Percentiles rank a stretch among this genome's conserved stretches.
These are phyloP conservation scores for Brachypalpus laphriformis DNA, from an alignment of 2,888 invertebrate species.

Conservation along the genomic window DNA sequence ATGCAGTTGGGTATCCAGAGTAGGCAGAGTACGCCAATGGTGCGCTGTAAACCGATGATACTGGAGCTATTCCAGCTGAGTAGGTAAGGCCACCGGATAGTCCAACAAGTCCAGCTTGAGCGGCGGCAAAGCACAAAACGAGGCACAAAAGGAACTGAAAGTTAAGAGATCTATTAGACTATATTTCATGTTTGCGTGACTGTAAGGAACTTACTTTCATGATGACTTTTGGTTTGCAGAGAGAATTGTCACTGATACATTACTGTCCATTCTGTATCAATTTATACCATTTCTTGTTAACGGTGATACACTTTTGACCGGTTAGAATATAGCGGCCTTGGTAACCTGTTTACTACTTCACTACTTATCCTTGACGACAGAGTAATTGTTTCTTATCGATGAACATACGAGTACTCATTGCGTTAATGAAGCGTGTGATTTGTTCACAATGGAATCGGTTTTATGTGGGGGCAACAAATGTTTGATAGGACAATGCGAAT, in stretches of 20 bases:
- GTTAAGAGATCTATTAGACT: not conserved
- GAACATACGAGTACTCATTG: not conserved
- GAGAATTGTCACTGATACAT: no score
- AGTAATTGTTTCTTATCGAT: not conserved
- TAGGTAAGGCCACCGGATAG: constrained; percentile 35
- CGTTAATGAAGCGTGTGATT: not conserved
- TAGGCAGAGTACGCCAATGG: constrained; percentile 50
- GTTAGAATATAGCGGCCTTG: no score
- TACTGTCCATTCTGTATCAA: no score
- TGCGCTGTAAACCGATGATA: constrained; percentile 36
- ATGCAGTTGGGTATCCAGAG: constrained; percentile 30
- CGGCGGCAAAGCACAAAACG: constrained; percentile 56
- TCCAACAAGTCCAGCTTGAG: constrained; percentile 48
- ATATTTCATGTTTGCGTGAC: not conserved
- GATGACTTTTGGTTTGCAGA: not conserved
- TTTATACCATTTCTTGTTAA: no score
- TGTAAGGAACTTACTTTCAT: constrained; percentile 25
- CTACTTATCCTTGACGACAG: not conserved
- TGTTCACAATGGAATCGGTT: not conserved
- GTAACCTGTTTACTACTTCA: no score
- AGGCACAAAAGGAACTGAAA: constrained; percentile 63
- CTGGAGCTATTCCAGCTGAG: constrained; percentile 45
- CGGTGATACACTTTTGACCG: no score
- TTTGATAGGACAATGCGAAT: no score
- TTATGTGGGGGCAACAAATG: no score